Conservation (phyloP, 2,113 vertebrate species). For the Puffinus mauretanicus region DNA sequence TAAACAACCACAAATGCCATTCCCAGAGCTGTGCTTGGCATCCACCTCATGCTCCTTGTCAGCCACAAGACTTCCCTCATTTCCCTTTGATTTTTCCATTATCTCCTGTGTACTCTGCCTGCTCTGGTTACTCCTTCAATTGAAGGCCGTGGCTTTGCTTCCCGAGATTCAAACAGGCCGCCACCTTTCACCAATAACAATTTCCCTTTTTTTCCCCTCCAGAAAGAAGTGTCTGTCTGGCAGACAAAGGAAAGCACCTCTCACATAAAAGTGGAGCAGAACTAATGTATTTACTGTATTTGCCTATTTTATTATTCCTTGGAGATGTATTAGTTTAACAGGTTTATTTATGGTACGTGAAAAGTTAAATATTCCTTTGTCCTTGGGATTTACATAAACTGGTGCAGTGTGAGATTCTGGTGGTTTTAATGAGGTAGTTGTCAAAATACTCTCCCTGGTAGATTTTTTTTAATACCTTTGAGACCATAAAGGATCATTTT, state of each 20-base stretch:
- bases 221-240: not conserved
- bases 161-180: constrained; percentile 10
- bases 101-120: not conserved
- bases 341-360: constrained; percentile 69
- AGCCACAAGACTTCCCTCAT: not conserved
- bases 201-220: not conserved
- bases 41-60: not conserved
- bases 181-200: constrained; percentile 26
- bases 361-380: constrained; percentile 72
- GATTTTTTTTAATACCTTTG: constrained; percentile 41
- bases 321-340: constrained; percentile 63
- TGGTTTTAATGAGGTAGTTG: constrained; percentile 49
- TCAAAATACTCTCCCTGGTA: constrained; percentile 37
- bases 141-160: not conserved
- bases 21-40: not conserved
- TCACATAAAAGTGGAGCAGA: constrained; percentile 69
- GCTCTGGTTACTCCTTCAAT: not conserved
- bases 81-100: not conserved
- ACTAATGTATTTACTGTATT: constrained; percentile 69
- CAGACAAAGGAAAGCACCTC: constrained; percentile 47
- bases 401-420: constrained; percentile 38
- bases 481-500: constrained; percentile 37
- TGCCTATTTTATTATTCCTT: constrained; percentile 66
- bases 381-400: constrained; percentile 64
- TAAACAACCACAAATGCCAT: not conserved